A percentile compares a stretch with the other conserved stretches of the same genome.
Evolutionary conservation across 2,888 invertebrate genomes (phyloP).

Genomic region (Antheraea assamensis): DNA sequence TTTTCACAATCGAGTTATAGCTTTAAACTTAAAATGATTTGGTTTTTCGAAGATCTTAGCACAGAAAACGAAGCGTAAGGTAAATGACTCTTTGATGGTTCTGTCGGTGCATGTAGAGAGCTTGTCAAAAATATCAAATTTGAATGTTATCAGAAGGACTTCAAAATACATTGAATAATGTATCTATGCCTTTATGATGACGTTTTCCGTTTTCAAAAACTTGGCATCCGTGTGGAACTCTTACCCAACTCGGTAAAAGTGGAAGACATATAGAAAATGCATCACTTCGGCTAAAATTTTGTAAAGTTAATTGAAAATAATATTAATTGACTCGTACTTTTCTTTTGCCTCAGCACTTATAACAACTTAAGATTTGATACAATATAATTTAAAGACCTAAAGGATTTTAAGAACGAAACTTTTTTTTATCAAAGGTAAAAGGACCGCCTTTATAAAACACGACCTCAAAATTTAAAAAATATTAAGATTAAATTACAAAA

Average conservation of each 20-base stretch:
- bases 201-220: no score
- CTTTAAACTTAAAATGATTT: not conserved
- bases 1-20: not conserved
- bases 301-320: not conserved
- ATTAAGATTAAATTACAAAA: no score
- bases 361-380: not conserved
- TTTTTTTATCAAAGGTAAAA: no score
- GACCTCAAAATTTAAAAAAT: no score
- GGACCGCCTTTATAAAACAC: no score
- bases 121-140: not conserved
- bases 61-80: not conserved
- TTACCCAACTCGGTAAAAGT: no score
- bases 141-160: no score
- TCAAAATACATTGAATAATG: no score
- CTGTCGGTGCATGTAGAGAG: not conserved
- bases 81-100: not conserved
- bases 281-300: not conserved
- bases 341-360: not conserved
- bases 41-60: not conserved
- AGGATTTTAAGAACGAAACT: not conserved
- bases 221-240: no score
- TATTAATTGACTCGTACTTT: not conserved
- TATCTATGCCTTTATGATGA: no score
- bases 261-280: no score
- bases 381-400: not conserved